Base-by-base conservation (phyloP, 2,888 invertebrate species). In the Dicycla oo region DNA sequence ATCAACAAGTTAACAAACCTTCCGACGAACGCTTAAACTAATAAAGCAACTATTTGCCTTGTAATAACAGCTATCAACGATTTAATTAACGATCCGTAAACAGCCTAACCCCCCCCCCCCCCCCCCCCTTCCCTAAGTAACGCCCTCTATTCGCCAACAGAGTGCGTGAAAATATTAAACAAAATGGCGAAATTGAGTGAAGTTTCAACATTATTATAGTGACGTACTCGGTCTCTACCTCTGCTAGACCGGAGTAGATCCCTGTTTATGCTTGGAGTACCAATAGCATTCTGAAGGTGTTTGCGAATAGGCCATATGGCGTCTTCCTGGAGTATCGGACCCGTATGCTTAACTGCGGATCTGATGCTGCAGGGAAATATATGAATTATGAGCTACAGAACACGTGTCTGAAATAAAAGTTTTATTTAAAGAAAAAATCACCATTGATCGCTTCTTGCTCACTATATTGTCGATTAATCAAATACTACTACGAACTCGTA, bases 11-110 rank as follows among this genome's bases (percentile, higher is more conserved):
- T 57, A 30, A 47, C 15, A 2, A 49, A 38, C 10, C 38, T 2
- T 23, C 43, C 3, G 8, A 8, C 45, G 30, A 26, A n/a, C 58
- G 38, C 43, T 23, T 56, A 8, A 45, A 18, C 38, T 63, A 72
- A 80, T 61, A 70, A 82, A 72, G 49, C 49, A 73, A 76, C 47
- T 79, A 73, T 74, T 83, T 74, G 53, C 56, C 3, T 54, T 66
- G 68, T 74, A 66, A 78, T 79, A 82, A 78, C 66, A 63, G 68
- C 70, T 81, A 84, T 82, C 82, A 78, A 79, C 76, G 69, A 85
- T 82, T 78, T 79, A 73, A 83, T 83, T 82, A 82, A 76, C 51
- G 20, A 45, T 47, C 47, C 18, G 60, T 70, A 74, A 81, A 84
- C 78, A 64, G n/a, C 34, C 67, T n/a, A 15, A 54, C 34, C 20